These are phyloP conservation scores for Diuraphis noxia DNA, from an alignment of 1,140 invertebrate genomes.

Conservation along the genomic window DNA sequence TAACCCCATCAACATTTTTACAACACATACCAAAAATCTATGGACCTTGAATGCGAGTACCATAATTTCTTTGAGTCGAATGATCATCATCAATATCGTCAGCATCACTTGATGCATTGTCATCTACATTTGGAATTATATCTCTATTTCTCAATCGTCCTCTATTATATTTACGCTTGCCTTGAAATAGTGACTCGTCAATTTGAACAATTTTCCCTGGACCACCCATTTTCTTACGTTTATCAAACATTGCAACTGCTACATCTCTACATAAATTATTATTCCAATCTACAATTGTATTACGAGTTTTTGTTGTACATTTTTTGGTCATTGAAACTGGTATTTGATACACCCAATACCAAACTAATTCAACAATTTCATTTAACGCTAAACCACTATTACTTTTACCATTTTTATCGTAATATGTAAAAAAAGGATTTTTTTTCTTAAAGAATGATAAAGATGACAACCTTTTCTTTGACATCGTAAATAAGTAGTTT, in stretches of 20 bases:
- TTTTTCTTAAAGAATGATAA: too few species aligned
- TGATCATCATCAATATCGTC: too few species aligned
- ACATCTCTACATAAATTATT: background rate
- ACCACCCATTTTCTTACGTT: background rate
- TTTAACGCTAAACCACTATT: background rate
- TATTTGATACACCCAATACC: background rate
- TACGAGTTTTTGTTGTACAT: background rate
- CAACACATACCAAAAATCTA: too few species aligned
- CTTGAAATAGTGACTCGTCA: background rate
- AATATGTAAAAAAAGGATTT: background rate
- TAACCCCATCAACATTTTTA: background rate
- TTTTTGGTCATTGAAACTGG: background rate
- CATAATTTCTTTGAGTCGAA: too few species aligned
- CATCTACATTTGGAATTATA: too few species aligned
- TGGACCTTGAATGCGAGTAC: too few species aligned
- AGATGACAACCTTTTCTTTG: too few species aligned
- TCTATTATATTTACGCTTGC: too few species aligned
- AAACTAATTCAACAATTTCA: background rate
- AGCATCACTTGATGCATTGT: too few species aligned
- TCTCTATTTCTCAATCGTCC: too few species aligned
- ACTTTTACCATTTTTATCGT: background rate
- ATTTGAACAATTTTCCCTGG: background rate
- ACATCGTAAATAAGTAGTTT: too few species aligned
- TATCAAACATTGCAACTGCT: background rate
- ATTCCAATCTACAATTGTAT: conserved; percentile 51